phyloP scores from a whole-genome alignment of 2,113 vertebrate species.

The Mus pahari region DNA sequence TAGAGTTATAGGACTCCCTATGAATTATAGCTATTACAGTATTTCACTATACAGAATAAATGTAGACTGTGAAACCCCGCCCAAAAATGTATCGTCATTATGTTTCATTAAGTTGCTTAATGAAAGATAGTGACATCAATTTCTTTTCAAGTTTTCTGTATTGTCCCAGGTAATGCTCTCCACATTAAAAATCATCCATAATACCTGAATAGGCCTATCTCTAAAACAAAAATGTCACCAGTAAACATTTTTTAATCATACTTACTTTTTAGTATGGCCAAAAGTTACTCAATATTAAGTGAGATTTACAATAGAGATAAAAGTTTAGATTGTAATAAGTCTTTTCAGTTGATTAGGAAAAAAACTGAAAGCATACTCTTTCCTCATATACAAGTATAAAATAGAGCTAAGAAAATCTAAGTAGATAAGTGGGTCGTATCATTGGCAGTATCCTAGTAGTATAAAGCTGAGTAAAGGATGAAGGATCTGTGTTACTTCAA shows the following conservation, averaged over 20 bases:
- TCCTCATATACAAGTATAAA: background rate
- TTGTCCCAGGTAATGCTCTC: background rate
- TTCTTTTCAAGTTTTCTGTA: slow-evolving; percentile 55
- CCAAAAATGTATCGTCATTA: background rate
- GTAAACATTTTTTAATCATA: slow-evolving; percentile 38
- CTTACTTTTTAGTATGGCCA: background rate
- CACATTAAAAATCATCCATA: slow-evolving; percentile 12
- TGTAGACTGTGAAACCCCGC: background rate
- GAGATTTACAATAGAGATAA: slow-evolving; percentile 2
- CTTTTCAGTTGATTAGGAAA: slow-evolving; percentile 30
- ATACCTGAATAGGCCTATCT: slow-evolving; percentile 19
- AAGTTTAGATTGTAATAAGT: slow-evolving; percentile 46
- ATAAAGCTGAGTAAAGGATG: background rate
- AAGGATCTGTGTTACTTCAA: slow-evolving; percentile 3
- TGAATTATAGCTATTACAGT: background rate
- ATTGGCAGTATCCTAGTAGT: background rate
- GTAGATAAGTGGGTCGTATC: background rate
- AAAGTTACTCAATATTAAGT: background rate
- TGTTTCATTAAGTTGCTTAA: background rate
- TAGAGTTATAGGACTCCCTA: background rate
- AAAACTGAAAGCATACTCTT: slow-evolving; percentile 34
- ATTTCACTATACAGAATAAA: slow-evolving; percentile 19
- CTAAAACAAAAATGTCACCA: slow-evolving; percentile 23
- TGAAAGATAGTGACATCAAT: slow-evolving; percentile 10
- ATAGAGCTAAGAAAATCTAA: slow-evolving; percentile 26